Evolutionary conservation across 2,888 invertebrate genomes (phyloP), one percentile per base, ranked within the genome.

Genomic region (Elegia similella): DNA sequence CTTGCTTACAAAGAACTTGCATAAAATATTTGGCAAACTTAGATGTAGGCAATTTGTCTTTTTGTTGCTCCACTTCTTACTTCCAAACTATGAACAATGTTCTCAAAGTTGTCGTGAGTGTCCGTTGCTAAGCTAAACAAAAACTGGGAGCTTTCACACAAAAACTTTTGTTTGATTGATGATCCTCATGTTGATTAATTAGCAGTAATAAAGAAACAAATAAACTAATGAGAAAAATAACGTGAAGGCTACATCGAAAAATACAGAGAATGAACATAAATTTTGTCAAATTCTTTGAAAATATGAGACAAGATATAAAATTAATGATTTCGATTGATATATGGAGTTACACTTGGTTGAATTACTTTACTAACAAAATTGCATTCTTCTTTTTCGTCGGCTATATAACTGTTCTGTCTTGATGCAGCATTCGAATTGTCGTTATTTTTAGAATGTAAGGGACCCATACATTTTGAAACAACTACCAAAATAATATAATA

Each of bases 81-180:
- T 50, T 15, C 7, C 34, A 34, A 50, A 50, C 34, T 50, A 50
- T 34, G 34, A 50, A 50, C 50, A 50, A 50, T 34, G 50, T 50
- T 17, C 0, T 7, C n/a, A 47, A 47, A 47, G 50, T 50, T 30
- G 50, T 10, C 44, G 17, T 17, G 34, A 34, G 16, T 34, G 34
- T 16, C 48, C 34, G 17, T 32, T n/a, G 34, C 34, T 46, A 3
- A 12, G n/a, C 34, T 1, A 34, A 34, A 34, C 34, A 34, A 34
- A 34, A 34, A 34, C 23, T 48, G 32, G 48, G 30, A 48, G n/a
- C 48, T 48, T 48, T 48, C 13, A 30, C 5, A 50, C 50, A 34
- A 34, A 50, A 50, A 50, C 48, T 50, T 34, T 5, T 34, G 47
- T 34, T 50, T 50, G 34, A 34, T 50, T 50, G 34, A 34, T 50